Evolutionary conservation across 2,113 vertebrate species (phyloP).

Genomic region (Micronycteris hirsuta): DNA sequence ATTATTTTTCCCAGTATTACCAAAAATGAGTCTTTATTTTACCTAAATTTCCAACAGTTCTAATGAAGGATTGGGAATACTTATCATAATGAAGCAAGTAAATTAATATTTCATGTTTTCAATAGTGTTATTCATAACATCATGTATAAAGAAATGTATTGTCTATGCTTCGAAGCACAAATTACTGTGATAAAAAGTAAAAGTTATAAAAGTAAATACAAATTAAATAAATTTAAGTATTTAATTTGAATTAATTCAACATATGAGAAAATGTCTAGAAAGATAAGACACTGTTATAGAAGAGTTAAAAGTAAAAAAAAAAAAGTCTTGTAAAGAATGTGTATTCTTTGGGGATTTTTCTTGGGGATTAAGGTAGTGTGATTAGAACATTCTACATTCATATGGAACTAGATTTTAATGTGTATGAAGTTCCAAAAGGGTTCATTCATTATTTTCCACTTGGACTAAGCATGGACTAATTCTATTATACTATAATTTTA

Average conservation of each 20-base stretch:
- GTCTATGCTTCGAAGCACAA: not conserved
- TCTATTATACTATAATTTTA: not conserved
- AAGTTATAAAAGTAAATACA: not conserved
- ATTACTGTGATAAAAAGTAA: not conserved
- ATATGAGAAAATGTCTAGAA: not conserved
- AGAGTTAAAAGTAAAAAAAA: not conserved
- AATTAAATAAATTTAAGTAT: not conserved
- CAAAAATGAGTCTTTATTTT: not conserved
- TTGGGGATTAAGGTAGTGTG: not conserved
- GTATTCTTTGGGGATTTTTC: not conserved
- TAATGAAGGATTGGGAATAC: not conserved
- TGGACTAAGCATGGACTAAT: not conserved
- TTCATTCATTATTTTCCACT: not conserved
- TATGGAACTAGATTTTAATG: not conserved
- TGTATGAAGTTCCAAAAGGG: not conserved
- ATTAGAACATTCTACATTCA: not conserved
- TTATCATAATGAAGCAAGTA: not conserved
- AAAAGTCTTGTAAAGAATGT: not conserved
- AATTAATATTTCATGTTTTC: not conserved
- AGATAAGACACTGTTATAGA: not conserved
- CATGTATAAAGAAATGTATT: not conserved
- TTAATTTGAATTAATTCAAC: not conserved
- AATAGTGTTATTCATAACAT: not conserved
- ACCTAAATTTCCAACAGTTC: not conserved
- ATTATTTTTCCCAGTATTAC: not conserved